Evolutionary conservation across 2,113 vertebrate species (phyloP).

Genomic region (Nothocercus julius): DNA sequence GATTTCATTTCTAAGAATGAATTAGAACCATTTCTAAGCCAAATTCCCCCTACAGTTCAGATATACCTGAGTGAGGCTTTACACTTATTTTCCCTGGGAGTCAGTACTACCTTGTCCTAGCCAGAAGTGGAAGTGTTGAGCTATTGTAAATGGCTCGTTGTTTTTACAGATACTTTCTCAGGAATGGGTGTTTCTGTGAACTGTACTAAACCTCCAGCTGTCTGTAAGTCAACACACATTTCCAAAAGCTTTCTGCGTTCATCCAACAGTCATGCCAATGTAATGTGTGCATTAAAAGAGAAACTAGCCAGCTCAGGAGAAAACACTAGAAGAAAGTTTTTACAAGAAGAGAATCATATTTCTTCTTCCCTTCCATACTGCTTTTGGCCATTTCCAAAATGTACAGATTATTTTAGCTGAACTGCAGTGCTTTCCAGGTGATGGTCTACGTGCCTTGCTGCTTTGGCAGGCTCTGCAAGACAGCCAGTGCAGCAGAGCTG

Average conservation of each 20-base stretch:
- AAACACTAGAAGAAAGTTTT: not conserved
- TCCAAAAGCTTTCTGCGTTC: not conserved
- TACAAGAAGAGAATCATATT: not conserved
- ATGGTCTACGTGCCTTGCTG: not conserved
- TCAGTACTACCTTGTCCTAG: not conserved
- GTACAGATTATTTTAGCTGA: too few relatives aligned
- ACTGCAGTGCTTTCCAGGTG: not conserved
- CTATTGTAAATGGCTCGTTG: not conserved
- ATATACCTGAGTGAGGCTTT: not conserved
- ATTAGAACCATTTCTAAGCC: not conserved
- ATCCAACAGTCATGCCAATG: not conserved
- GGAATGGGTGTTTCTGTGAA: constrained; percentile 7
- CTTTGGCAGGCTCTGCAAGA: not conserved
- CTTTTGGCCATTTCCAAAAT: not conserved
- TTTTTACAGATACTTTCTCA: constrained; percentile 34
- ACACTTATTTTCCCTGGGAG: not conserved
- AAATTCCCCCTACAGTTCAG: not conserved
- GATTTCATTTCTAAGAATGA: not conserved
- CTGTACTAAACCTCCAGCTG: not conserved
- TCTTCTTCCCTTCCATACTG: not conserved
- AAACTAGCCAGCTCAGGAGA: not conserved
- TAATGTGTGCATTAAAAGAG: not conserved
- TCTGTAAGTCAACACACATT: not conserved
- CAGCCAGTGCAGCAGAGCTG: not conserved
- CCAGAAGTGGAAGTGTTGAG: constrained; percentile 29